These are phyloP conservation scores for Gorsachius goisagi DNA, from an alignment of 2,113 vertebrate species.

Conservation along the genomic window DNA sequence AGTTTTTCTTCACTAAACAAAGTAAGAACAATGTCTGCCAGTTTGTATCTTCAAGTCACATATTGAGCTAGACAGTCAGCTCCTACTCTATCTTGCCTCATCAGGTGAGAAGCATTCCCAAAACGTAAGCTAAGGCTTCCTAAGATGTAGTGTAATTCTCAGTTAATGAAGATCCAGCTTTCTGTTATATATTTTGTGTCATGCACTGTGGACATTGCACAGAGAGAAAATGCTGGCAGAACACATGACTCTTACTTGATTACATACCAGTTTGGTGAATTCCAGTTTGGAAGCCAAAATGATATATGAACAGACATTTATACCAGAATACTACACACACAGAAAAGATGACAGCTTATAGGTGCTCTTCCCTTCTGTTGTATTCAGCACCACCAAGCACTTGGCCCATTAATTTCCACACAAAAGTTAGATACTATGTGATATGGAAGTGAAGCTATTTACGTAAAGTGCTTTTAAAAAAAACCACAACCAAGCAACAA, in stretches of 20 bases:
- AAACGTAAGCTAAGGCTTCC: background rate
- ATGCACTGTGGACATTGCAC: background rate
- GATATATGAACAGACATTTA: background rate
- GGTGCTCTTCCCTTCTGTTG: background rate
- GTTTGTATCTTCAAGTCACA: background rate
- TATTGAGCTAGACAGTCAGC: background rate
- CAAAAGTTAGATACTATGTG: background rate
- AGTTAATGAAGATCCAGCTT: background rate
- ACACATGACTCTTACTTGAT: background rate
- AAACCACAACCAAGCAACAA: background rate
- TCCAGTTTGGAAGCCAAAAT: background rate
- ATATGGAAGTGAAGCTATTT: background rate
- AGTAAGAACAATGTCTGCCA: background rate
- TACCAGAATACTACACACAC: background rate
- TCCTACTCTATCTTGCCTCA: background rate
- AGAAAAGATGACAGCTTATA: background rate
- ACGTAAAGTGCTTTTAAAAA: background rate
- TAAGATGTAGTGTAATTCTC: background rate
- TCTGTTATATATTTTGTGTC: background rate
- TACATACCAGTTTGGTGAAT: background rate
- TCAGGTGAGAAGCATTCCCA: background rate
- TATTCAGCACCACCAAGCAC: background rate
- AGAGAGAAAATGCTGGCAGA: background rate
- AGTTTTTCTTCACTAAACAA: background rate
- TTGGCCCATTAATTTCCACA: background rate